A percentile compares a stretch with the other conserved stretches of the same genome.
Evolutionary conservation across 2,113 vertebrate species (phyloP).

Genomic region (Solea senegalensis): DNA sequence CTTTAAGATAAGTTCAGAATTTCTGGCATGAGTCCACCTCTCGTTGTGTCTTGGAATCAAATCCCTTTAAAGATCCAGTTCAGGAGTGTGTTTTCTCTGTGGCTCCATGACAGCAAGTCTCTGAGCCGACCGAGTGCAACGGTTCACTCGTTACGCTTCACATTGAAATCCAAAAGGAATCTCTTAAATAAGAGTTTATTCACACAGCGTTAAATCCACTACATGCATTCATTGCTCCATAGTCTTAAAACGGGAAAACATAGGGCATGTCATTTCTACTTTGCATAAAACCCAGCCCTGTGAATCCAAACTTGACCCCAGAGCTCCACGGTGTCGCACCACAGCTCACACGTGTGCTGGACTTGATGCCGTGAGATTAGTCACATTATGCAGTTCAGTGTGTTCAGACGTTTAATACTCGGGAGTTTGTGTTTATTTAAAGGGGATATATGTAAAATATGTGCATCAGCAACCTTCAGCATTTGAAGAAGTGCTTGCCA

Average conservation of each 20-base stretch:
- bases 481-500: no score
- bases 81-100: conserved; percentile 36
- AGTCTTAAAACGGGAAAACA: conserved; percentile 39
- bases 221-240: conserved; percentile 46
- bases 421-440: conserved; percentile 4
- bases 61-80: conserved; percentile 34
- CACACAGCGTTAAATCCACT: conserved; percentile 38
- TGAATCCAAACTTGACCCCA: conserved; percentile 32
- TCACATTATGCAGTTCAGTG: conserved; percentile 38
- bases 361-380: conserved; percentile 17
- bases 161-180: conserved; percentile 53
- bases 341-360: conserved; percentile 24
- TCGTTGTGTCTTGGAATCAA: conserved; percentile 36
- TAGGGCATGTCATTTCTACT: conserved; percentile 45
- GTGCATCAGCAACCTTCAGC: no score
- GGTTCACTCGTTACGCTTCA: conserved; percentile 58
- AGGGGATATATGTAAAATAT: no score
- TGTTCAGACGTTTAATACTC: conserved; percentile 46
- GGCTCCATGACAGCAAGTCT: conserved; percentile 35
- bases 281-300: conserved; percentile 65
- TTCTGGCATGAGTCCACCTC: conserved; percentile 18
- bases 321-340: conserved; percentile 25
- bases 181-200: conserved; percentile 40
- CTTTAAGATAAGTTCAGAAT: conserved; percentile 31
- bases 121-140: conserved; percentile 29